Evolutionary conservation across 2,113 vertebrate genomes (phyloP), one percentile per base, ranked within the genome.

Genomic region (Tauraco erythrolophus): DNA sequence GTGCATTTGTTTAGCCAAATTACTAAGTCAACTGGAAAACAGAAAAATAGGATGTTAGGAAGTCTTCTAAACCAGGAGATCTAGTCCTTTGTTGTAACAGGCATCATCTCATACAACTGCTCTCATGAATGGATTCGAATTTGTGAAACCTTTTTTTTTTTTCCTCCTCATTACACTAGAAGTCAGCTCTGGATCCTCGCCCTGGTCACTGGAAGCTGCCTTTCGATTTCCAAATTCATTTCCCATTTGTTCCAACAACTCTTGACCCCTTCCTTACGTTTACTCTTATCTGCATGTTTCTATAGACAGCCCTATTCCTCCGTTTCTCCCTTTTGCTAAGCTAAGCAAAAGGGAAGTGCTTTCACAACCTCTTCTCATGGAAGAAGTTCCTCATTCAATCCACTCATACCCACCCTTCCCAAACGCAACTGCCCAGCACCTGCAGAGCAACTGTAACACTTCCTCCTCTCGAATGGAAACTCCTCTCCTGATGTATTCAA

Each of bases 391-490:
- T 89, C 68, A n/a, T 87, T 68, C 41, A 50, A 10, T 14, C 37
- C 58, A 27, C 31, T 78, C n/a, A 30, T 14, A 37, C 30, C 27
- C 16, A 57, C 11, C 21, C n/a, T 75, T 94, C 70, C 48, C n/a
- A 35, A 88, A 54, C 0, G 0, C 46, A 71, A 57, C 0, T 0
- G 51, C 19, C 27, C 18, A 39, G 81, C 50, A 86, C 22, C 51
- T 58, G 75, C 65, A 94, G 33, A 79, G 35, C 0, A 0, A 43
- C 39, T 37, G 7, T 7, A 82, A 70, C 9, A 45, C 39, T 84
- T 80, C 18, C 53, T n/a, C 8, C 2, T 43, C 27, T 41, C 5
- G 0, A 64, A 27, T 6, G 25, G 21, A 61, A 90, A 48, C 11
- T 74, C 53, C 51, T 60, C n/a, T 69, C 74, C 35, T 23, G 4